Conservation (phyloP, 2,888 invertebrate species). For the Tiliacea aurago region DNA sequence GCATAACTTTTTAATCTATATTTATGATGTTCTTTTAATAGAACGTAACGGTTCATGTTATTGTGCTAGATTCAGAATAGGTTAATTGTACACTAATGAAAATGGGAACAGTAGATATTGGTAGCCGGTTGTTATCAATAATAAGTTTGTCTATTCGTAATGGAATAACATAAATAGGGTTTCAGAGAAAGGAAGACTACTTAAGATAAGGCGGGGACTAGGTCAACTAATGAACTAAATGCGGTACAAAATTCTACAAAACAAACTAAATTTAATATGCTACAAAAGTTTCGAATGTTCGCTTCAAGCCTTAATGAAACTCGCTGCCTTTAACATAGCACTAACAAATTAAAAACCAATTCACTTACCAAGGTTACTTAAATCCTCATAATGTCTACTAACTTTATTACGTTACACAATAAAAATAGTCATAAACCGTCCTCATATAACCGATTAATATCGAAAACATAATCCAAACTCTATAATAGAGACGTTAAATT, state of each 20-base stretch:
- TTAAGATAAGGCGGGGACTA: background rate
- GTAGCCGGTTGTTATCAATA: background rate
- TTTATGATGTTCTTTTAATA: constrained; percentile 48
- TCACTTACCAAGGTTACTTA: constrained; percentile 38
- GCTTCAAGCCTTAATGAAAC: constrained; percentile 1
- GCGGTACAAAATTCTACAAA: constrained; percentile 6
- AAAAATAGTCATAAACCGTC: constrained; percentile 63
- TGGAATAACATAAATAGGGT: constrained; percentile 25
- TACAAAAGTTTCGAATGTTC: constrained; percentile 26
- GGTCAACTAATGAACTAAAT: constrained; percentile 30
- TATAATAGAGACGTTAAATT: constrained; percentile 70
- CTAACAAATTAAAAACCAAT: constrained; percentile 46
- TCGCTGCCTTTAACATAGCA: background rate
- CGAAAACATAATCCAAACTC: constrained; percentile 62
- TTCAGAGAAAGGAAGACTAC: constrained; percentile 21
- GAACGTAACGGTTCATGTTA: constrained; percentile 46
- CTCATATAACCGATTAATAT: constrained; percentile 60
- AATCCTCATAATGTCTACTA: constrained; percentile 44
- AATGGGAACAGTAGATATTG: constrained; percentile 16
- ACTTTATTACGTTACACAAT: constrained; percentile 52
- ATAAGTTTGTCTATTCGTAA: constrained; percentile 15
- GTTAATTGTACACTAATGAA: constrained; percentile 35
- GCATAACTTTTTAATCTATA: constrained; percentile 57
- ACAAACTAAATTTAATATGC: constrained; percentile 7
- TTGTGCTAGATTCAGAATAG: constrained; percentile 26